These are phyloP conservation scores for Meriones psammophilus DNA, from an alignment of 2,797 vertebrate species.

Conservation along the genomic window DNA sequence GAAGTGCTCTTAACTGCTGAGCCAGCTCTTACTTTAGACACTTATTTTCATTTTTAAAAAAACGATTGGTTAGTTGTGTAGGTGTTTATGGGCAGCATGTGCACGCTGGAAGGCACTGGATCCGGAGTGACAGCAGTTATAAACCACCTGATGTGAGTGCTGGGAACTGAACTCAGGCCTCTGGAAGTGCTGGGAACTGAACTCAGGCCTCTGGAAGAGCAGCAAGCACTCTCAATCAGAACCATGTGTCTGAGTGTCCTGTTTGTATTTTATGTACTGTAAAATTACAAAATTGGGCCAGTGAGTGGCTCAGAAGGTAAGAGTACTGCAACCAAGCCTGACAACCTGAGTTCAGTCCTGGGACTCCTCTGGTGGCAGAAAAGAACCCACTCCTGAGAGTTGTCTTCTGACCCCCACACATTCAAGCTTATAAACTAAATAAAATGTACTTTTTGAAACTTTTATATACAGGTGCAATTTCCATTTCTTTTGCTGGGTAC, in stretches of 20 bases:
- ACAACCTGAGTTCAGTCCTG: background rate
- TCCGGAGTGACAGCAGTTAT: background rate
- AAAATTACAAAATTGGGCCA: background rate
- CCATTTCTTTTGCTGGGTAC: background rate
- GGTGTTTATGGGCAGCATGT: background rate
- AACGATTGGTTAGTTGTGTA: background rate
- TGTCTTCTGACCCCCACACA: background rate
- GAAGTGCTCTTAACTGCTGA: background rate
- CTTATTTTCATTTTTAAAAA: no score
- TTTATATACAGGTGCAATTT: no score
- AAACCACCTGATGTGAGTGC: background rate
- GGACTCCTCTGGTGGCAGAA: background rate
- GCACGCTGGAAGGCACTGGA: background rate
- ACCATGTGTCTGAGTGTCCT: no score
- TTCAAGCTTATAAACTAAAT: background rate
- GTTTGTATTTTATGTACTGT: background rate
- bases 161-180: background rate
- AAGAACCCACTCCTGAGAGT: background rate
- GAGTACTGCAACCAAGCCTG: background rate
- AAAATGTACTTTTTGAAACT: background rate
- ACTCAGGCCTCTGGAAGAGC: background rate
- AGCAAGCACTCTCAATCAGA: background rate
- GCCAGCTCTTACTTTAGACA: background rate
- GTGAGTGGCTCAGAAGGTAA: background rate
- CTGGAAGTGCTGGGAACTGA: background rate